These are phyloP conservation scores for Bubo blakistoni DNA, from an alignment of 2,113 vertebrate genomes.

Conservation along the genomic window DNA sequence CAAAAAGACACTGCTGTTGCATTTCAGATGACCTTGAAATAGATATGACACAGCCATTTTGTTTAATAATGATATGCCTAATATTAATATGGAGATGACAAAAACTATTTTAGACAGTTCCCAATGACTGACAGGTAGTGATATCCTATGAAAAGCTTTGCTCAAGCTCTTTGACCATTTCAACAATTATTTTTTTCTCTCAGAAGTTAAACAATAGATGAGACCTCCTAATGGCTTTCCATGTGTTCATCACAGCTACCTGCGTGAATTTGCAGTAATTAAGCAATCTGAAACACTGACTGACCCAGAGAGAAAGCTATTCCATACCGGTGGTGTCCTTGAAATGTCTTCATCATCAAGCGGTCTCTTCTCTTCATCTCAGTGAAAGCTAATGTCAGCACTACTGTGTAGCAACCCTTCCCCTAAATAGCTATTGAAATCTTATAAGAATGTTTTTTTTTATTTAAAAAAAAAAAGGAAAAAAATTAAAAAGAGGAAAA, in stretches of 20 bases:
- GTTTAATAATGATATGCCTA: not conserved
- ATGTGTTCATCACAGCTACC: constrained; percentile 56
- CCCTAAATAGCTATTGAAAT: constrained; percentile 37
- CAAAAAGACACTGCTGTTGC: not conserved
- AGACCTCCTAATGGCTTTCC: constrained; percentile 57
- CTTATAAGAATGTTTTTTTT: not conserved
- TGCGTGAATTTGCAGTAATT: constrained; percentile 64
- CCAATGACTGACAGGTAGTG: not conserved
- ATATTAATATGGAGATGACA: constrained; percentile 16
- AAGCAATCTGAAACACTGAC: constrained; percentile 63
- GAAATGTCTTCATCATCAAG: constrained; percentile 76
- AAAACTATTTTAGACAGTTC: constrained; percentile 14
- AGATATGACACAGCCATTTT: not conserved
- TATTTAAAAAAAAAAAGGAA: not conserved
- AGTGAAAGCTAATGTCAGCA: constrained; percentile 74
- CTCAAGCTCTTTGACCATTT: not conserved
- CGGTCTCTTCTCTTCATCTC: constrained; percentile 62
- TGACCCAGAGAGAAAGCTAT: constrained; percentile 52
- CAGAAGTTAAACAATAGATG: constrained; percentile 40
- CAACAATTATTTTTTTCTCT: constrained; percentile 8
- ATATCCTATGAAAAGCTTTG: constrained; percentile 12
- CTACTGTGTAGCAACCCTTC: constrained; percentile 26
- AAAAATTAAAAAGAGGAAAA: not conserved
- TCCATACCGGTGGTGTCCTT: constrained; percentile 70
- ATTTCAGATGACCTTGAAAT: constrained; percentile 24